These are phyloP conservation scores for Borostomias antarcticus DNA, from an alignment of 2,797 vertebrate species.

Conservation along the genomic window DNA sequence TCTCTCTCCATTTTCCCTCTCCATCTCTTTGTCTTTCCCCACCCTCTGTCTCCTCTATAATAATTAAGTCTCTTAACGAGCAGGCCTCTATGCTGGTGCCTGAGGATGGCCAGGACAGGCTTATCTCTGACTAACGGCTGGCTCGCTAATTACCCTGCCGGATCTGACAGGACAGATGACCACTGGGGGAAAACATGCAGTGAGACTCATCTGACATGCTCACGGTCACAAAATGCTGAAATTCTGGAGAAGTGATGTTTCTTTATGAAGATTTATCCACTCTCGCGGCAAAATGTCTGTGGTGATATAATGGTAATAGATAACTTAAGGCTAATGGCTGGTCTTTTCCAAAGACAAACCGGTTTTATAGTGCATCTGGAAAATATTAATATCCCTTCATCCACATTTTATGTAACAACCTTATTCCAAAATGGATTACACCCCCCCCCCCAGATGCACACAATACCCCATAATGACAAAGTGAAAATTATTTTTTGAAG, in stretches of 20 bases:
- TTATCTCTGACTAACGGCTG: constrained; percentile 72
- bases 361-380: too few species aligned
- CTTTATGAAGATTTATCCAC: not conserved
- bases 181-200: constrained; percentile 37
- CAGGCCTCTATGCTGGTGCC: constrained; percentile 60
- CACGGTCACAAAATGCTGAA: constrained; percentile 30
- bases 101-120: constrained; percentile 48
- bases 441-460: too few species aligned
- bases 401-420: too few species aligned
- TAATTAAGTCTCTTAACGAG: constrained; percentile 75
- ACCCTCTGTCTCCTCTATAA: constrained; percentile 26
- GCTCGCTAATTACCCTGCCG: constrained; percentile 69
- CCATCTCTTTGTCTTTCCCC: too few species aligned
- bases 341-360: too few species aligned
- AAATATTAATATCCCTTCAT: too few species aligned
- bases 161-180: constrained; percentile 73
- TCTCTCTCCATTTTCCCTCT: not conserved
- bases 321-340: too few species aligned
- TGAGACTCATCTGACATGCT: constrained; percentile 54
- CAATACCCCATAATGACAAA: too few species aligned
- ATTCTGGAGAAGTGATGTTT: not conserved
- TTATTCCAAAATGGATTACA: too few species aligned
- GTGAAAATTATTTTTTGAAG: too few species aligned
- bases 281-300: too few species aligned
- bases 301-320: too few species aligned